Percentiles rank a stretch among this genome's conserved stretches.
Evolutionary conservation across 2,113 vertebrate genomes (phyloP).

Genomic region (Loxodonta africana): DNA sequence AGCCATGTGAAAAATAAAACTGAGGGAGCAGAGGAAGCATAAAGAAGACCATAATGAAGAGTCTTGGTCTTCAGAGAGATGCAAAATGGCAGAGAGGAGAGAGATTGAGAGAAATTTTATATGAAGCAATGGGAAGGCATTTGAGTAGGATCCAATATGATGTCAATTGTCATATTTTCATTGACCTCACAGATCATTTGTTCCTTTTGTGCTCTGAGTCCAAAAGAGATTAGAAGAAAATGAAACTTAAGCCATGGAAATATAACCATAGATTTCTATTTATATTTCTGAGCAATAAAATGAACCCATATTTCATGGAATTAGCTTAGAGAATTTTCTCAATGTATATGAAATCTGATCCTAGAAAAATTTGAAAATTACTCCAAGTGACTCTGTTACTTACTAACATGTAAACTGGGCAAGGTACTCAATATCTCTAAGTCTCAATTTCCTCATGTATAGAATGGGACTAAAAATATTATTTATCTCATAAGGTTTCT

Average conservation of each 20-base stretch:
- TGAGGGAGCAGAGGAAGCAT: neutral
- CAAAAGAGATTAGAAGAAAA: neutral
- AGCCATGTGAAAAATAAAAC: neutral
- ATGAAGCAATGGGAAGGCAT: neutral
- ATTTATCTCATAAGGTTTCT: too few species aligned
- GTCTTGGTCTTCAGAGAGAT: neutral
- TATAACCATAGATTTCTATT: neutral
- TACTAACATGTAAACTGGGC: neutral
- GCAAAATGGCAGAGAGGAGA: neutral
- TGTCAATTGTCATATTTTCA: constrained; percentile 34
- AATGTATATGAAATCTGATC: neutral
- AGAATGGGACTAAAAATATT: too few species aligned
- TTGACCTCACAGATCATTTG: constrained; percentile 4
- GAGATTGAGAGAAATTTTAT: neutral
- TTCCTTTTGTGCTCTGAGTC: neutral
- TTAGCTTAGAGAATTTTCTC: neutral
- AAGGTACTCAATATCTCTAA: neutral
- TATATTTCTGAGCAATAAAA: constrained; percentile 34
- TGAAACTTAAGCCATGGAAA: constrained; percentile 24
- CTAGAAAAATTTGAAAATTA: neutral
- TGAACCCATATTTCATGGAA: constrained; percentile 17
- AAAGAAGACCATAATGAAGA: neutral
- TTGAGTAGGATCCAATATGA: neutral
- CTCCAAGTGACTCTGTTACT: neutral
- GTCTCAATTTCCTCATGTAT: too few species aligned